Conservation (phyloP, 1,140 invertebrate species). For the Ips typographus region DNA sequence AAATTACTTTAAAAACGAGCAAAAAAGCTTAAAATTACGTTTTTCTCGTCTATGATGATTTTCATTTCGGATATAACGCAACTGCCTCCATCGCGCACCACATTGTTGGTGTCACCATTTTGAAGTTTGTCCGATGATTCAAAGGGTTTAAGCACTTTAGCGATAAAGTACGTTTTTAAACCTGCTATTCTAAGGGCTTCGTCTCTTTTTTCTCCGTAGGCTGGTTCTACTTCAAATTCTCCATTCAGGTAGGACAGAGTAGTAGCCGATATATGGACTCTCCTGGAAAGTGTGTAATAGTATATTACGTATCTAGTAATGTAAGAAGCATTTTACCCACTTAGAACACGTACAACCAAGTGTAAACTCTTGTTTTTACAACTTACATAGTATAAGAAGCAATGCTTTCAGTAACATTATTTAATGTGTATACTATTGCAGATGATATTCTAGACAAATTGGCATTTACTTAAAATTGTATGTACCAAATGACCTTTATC, state of each 20-base stretch:
- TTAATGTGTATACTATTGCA: too few relatives aligned
- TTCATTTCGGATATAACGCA: conserved; percentile 49
- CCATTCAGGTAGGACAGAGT: conserved; percentile 87
- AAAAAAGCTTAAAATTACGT: conserved; percentile 27
- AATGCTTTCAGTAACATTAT: too few relatives aligned
- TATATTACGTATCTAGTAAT: too few relatives aligned
- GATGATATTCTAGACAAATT: too few relatives aligned
- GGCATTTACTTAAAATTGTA: too few relatives aligned
- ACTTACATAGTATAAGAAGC: too few relatives aligned
- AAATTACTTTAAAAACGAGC: neutral
- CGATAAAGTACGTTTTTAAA: conserved; percentile 90
- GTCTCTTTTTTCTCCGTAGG: conserved; percentile 84
- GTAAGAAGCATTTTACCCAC: neutral
- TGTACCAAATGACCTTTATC: too few relatives aligned
- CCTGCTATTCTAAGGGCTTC: conserved; percentile 84
- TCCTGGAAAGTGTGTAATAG: conserved; percentile 56
- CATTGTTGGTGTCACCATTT: conserved; percentile 50
- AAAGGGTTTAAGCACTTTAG: conserved; percentile 80
- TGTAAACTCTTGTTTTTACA: too few relatives aligned
- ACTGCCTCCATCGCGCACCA: conserved; percentile 49
- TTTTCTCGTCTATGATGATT: conserved; percentile 50
- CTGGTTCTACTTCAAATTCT: conserved; percentile 94
- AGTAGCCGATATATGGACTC: conserved; percentile 93
- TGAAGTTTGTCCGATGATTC: conserved; percentile 46
- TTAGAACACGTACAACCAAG: conserved; percentile 29